A percentile compares a stretch with the other conserved stretches of the same genome.
Conservation (phyloP, 2,113 vertebrate genomes). For the Cnemophilus loriae region DNA sequence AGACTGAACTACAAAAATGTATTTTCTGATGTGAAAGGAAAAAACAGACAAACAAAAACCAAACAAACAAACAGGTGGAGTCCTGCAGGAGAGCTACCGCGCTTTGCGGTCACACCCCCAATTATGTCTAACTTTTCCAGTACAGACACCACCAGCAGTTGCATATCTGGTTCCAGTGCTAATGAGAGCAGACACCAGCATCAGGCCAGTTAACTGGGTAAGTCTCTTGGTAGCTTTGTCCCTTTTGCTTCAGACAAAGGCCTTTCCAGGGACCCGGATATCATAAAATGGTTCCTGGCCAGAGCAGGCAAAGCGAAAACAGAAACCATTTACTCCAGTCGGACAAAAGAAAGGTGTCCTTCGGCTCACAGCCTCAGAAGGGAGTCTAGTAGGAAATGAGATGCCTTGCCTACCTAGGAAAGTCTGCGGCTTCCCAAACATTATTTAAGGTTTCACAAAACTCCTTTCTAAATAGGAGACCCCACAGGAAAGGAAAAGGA, state of each 20-base stretch:
- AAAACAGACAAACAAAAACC: neutral
- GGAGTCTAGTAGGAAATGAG: neutral
- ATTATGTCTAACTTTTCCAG: neutral
- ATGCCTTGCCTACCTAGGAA: neutral
- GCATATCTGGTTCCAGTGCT: neutral
- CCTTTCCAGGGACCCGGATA: neutral
- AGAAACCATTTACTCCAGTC: neutral
- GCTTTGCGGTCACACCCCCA: neutral
- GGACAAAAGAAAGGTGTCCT: neutral
- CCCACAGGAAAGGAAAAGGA: neutral
- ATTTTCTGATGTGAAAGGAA: neutral
- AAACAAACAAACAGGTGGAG: neutral
- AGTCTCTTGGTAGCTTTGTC: neutral
- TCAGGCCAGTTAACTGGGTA: neutral
- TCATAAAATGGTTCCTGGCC: neutral
- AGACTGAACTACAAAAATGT: neutral
- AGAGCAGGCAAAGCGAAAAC: neutral
- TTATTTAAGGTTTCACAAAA: neutral
- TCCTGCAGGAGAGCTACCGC: neutral
- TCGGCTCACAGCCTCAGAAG: neutral
- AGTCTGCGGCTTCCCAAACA: neutral
- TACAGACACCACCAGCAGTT: neutral
- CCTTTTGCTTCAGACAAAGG: neutral
- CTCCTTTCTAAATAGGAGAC: neutral
- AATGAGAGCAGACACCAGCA: neutral